Percentiles rank a stretch among this genome's conserved stretches.
These are phyloP conservation scores for Hydrolagus affinis DNA, from an alignment of 2,113 vertebrate genomes.

Conservation along the genomic window DNA sequence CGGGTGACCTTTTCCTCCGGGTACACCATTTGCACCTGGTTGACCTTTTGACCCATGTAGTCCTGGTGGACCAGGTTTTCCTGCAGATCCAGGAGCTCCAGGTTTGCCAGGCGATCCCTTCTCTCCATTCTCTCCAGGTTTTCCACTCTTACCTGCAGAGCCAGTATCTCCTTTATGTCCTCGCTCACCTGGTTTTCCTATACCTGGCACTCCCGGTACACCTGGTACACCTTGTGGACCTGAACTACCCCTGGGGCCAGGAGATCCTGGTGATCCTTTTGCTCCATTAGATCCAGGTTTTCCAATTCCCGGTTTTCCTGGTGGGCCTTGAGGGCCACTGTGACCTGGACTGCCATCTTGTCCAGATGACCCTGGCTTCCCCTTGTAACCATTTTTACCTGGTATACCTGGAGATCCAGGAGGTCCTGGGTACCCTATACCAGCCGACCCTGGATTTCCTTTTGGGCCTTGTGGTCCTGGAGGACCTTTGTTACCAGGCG, in stretches of 20 bases:
- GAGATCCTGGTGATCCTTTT: not conserved
- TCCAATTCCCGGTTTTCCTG: slow-evolving; percentile 29
- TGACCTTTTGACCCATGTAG: not conserved
- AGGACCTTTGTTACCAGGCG: slow-evolving; percentile 57
- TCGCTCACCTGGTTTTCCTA: slow-evolving; percentile 12
- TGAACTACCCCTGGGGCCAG: not conserved
- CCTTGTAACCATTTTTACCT: slow-evolving; percentile 53
- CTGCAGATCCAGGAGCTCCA: not conserved
- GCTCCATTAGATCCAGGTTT: not conserved
- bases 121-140: slow-evolving; percentile 21
- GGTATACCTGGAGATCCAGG: slow-evolving; percentile 53
- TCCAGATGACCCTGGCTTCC: slow-evolving; percentile 46
- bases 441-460: slow-evolving; percentile 51
- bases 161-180: slow-evolving; percentile 50
- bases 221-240: slow-evolving; percentile 16
- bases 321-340: slow-evolving; percentile 48
- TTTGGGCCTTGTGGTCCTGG: slow-evolving; percentile 47
- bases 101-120: slow-evolving; percentile 2
- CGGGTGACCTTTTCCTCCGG: slow-evolving; percentile 22
- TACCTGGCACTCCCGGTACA: not conserved
- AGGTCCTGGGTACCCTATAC: slow-evolving; percentile 48
- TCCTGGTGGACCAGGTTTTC: not conserved
- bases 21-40: slow-evolving; percentile 1
- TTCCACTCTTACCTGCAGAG: slow-evolving; percentile 46
- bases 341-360: slow-evolving; percentile 42